Evolutionary conservation across 1,140 invertebrate genomes (phyloP).

Genomic region (Micrasema minimum): DNA sequence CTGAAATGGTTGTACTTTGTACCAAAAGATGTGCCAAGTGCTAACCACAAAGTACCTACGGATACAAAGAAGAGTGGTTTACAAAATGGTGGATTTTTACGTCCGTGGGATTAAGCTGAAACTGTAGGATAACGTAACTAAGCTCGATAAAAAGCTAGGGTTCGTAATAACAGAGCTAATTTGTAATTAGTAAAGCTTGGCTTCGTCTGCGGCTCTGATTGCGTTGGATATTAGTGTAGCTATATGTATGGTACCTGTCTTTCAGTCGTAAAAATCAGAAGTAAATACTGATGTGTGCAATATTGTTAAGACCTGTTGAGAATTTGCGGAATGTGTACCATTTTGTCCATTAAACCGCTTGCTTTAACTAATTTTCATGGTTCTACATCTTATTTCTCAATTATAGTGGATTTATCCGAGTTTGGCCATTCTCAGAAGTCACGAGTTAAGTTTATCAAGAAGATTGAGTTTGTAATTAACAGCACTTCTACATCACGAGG

Average conservation of each 20-base stretch:
- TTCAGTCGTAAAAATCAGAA: constrained; percentile 4
- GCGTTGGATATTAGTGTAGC: not conserved
- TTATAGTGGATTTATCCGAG: constrained; percentile 1
- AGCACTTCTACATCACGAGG: not conserved
- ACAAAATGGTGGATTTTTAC: not conserved
- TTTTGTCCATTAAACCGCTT: constrained; percentile 3
- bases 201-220: not conserved
- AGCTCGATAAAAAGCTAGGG: too few species aligned
- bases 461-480: not conserved
- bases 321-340: constrained; percentile 20
- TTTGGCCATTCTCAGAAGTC: constrained; percentile 12
- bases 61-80: too few species aligned
- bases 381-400: constrained; percentile 19
- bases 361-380: constrained; percentile 11
- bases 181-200: not conserved
- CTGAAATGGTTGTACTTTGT: not conserved
- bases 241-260: not conserved
- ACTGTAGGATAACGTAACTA: too few species aligned
- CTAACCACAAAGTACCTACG: too few species aligned
- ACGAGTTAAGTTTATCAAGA: not conserved
- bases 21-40: too few species aligned
- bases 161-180: too few species aligned
- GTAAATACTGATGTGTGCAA: constrained; percentile 17
- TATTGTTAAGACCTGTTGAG: constrained; percentile 10
- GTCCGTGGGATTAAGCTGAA: not conserved